Base-by-base conservation (phyloP, 1,140 invertebrate species). In the Panagrolaimus sp. region DNA sequence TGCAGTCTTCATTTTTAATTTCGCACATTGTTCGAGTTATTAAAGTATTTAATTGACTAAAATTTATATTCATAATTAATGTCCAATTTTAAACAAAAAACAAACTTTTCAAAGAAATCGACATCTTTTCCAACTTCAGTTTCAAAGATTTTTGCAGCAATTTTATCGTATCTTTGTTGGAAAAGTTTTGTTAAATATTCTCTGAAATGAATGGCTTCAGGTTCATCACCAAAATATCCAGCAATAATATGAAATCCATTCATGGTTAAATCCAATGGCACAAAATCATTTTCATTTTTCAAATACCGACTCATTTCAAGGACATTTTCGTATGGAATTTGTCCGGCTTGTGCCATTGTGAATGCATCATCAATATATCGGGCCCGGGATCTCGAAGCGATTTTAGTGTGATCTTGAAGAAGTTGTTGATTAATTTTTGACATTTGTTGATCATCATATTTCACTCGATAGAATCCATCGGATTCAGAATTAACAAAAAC, bases 291-390 rank as follows among this genome's bases (percentile, higher is more conserved):
- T 43, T 78, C 77, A 24, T 75, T 73, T 12, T 67, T 26, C 67
- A 78, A 62, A 62, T 78, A 78, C 8, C 44, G 46, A 24, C 76
- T 78, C 58, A 78, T 44, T 63, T 80, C 78, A 21, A 78, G 38
- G 14, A 76, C 71, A 12, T 67, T 73, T 45, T 78, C 70, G 47
- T 78, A 78, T 15, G 73, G 70, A 10, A 78, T 43, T 43, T 71
- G 71, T 15, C 76, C 76, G 5, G 78, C 77, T 55, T 78, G 74
- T 7, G 77, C 78, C 63, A 78, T 47, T 5, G 76, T 73, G 65
- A 78, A 78, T 2, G 78, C 52, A 67, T 78, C 77, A 48, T 78
- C 78, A 58, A 78, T 78, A 15, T 81, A 62, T 32, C 76, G 76
- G 5, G 79, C 76, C 12, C 77, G 69, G 7, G 75, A 74, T 26